These are phyloP conservation scores for Ligdia adustata DNA, from an alignment of 2,888 invertebrate genomes.

Conservation along the genomic window DNA sequence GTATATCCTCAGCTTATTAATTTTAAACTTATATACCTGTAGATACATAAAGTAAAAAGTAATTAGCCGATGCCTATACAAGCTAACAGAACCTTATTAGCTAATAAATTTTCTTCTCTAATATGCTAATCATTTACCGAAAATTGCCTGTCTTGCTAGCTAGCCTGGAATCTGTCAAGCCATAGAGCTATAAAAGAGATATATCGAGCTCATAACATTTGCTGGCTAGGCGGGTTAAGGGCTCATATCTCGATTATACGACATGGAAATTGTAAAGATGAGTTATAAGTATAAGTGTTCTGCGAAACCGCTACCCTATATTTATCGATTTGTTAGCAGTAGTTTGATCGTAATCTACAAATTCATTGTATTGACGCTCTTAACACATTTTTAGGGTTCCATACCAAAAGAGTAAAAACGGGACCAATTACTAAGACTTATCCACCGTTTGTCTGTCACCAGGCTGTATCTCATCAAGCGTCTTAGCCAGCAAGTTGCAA, in stretches of 20 bases:
- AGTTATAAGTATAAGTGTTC: slow-evolving; percentile 12
- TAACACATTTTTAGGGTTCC: neutral
- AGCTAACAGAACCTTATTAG: neutral
- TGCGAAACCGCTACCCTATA: neutral
- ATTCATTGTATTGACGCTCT: neutral
- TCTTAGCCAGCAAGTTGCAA: no score
- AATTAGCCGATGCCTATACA: no score
- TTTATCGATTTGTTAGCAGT: neutral
- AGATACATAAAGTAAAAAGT: no score
- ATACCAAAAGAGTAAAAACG: neutral
- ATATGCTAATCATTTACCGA: slow-evolving; percentile 27
- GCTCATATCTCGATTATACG: slow-evolving; percentile 43
- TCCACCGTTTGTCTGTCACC: no score
- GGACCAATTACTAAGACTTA: no score
- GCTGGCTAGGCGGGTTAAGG: slow-evolving; percentile 43
- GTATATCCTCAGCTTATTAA: no score
- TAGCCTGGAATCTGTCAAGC: slow-evolving; percentile 50
- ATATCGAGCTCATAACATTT: slow-evolving; percentile 53
- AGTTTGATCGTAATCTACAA: neutral
- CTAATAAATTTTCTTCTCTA: slow-evolving; percentile 32
- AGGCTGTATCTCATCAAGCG: no score
- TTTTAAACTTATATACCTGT: no score
- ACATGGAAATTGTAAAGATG: slow-evolving; percentile 24
- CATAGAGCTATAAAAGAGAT: slow-evolving; percentile 51
- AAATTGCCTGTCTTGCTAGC: slow-evolving; percentile 22